Evolutionary conservation across 2,113 vertebrate species (phyloP).

Genomic region (Panthera uncia): DNA sequence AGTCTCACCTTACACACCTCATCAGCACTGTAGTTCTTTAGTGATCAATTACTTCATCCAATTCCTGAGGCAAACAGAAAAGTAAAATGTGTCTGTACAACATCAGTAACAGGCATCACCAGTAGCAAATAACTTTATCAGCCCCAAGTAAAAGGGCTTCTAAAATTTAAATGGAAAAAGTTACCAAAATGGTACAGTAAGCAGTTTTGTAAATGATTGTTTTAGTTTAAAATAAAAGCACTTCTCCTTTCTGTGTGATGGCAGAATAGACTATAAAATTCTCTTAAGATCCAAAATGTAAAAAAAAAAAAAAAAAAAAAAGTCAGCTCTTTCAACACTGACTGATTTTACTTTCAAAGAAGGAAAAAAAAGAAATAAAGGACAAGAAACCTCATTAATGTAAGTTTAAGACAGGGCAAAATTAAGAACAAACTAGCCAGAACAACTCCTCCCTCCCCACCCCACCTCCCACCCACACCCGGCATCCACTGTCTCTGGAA

Average conservation of each 20-base stretch:
- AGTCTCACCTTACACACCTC: constrained; percentile 78
- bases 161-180: constrained; percentile 49
- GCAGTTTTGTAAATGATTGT: neutral
- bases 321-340: neutral
- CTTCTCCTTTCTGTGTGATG: neutral
- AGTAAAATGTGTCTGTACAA: constrained; percentile 43
- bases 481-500: constrained; percentile 33
- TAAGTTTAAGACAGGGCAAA: neutral
- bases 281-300: constrained; percentile 11
- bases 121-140: constrained; percentile 41
- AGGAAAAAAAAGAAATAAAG: neutral
- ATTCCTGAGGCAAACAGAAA: constrained; percentile 70
- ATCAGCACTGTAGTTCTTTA: constrained; percentile 73
- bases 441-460: neutral
- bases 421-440: constrained; percentile 1
- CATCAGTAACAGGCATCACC: constrained; percentile 12
- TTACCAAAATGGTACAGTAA: constrained; percentile 32
- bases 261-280: constrained; percentile 7
- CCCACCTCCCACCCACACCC: neutral
- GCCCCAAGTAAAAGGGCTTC: neutral
- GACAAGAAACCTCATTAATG: neutral
- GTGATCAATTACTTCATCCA: constrained; percentile 76
- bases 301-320: neutral
- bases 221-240: constrained; percentile 45
- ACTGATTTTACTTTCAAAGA: constrained; percentile 10